Evolutionary conservation across 2,888 invertebrate genomes (phyloP).

Genomic region (Abrostola triplasia): DNA sequence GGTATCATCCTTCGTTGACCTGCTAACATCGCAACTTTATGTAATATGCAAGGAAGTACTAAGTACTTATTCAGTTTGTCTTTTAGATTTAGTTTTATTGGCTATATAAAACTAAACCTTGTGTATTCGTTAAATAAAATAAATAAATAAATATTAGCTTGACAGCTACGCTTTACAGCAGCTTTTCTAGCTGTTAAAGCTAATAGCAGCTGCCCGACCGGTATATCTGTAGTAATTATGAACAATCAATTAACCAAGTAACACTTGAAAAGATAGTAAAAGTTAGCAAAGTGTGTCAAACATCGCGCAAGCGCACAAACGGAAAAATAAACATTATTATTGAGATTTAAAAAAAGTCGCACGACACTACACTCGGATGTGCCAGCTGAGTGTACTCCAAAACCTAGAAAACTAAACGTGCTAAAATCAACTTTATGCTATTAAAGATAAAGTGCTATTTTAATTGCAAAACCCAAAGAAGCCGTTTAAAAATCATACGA

Average conservation of each 20-base stretch:
- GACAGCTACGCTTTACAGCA: background rate
- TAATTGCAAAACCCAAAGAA: constrained; percentile 32
- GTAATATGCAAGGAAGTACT: too few species aligned
- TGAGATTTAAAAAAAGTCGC: constrained; percentile 62
- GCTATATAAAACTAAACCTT: too few species aligned
- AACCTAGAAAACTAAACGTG: constrained; percentile 57
- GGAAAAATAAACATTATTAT: constrained; percentile 59
- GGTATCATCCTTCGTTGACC: too few species aligned
- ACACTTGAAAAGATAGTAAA: constrained; percentile 69
- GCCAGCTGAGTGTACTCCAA: constrained; percentile 64
- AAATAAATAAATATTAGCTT: too few species aligned
- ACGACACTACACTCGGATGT: constrained; percentile 63
- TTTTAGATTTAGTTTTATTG: too few species aligned
- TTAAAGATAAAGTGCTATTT: constrained; percentile 23
- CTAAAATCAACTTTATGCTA: constrained; percentile 38
- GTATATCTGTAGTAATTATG: constrained; percentile 33
- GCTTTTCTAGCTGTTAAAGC: constrained; percentile 19
- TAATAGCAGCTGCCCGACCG: constrained; percentile 9
- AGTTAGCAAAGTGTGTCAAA: constrained; percentile 63
- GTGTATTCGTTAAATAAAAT: too few species aligned
- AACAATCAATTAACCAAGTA: constrained; percentile 48
- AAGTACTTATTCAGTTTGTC: too few species aligned
- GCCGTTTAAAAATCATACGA: constrained; percentile 72
- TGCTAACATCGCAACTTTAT: too few species aligned
- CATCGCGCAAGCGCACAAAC: constrained; percentile 51